Base-by-base conservation (phyloP, 2,113 vertebrate genomes). In the Takifugu bimaculatus region DNA sequence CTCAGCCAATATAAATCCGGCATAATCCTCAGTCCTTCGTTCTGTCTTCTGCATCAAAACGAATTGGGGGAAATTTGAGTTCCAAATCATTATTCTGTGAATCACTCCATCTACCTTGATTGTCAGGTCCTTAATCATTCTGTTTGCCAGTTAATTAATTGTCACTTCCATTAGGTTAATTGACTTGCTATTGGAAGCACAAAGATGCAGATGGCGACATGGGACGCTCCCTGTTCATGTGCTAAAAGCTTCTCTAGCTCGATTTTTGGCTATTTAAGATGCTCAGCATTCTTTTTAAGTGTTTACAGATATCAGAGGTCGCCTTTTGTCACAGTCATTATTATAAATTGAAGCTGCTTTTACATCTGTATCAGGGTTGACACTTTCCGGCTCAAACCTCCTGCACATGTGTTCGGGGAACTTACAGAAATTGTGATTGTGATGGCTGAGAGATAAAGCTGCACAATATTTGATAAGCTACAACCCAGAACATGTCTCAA, bases 161-260 rank as follows among this genome's bases (percentile, higher is more conserved):
- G 79, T 77, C 72, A 72, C 68, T 78, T 87, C 76, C 81, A 86
- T 87, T 85, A 84, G 81, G 84, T 84, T 86, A 84, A 88, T 70
- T 87, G 86, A 78, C 72, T 76, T 26, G 28, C 29, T 79, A 48
- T 72, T 65, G 67, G 74, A 85, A 66, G 82, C 68, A 65, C 57
- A 45, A 44, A 57, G 71, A 75, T 72, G 67, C 63, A 60, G 74
- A 57, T 63, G 79, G 69, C 50, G 45, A 52, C 4, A 57, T 50
- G 29, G 54, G 26, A 35, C 9, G 50, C 35, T 29, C 14, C 14
- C 25, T 11, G 25, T 13, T 53, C 45, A 49, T 50, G 15, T 52
- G 15, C 28, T 63, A 26, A 67, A 26, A 51, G 59, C 64, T 67
- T 15, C 59, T 70, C 57, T 15, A 44, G 35, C 56, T 64, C 53